Evolutionary conservation across 2,888 invertebrate genomes (phyloP).

Genomic region (Malachius bipustulatus): DNA sequence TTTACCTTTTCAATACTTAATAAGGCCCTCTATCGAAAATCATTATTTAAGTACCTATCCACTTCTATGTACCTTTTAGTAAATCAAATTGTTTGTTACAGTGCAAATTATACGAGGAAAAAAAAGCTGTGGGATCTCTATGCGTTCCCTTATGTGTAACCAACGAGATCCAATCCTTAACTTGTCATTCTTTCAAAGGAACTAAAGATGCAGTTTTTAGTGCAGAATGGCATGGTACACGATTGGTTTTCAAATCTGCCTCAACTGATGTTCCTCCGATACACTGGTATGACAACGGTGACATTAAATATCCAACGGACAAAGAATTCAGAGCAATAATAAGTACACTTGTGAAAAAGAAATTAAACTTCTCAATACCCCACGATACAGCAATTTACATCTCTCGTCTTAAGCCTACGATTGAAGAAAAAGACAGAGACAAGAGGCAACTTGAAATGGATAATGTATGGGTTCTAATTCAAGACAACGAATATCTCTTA

Average conservation of each 20-base stretch:
- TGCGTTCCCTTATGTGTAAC: constrained; percentile 49
- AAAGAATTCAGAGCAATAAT: constrained; percentile 42
- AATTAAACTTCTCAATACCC: constrained; percentile 43
- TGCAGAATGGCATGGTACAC: constrained; percentile 45
- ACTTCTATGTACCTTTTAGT: too few species aligned
- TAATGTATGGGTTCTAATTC: constrained; percentile 49
- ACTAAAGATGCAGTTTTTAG: constrained; percentile 52
- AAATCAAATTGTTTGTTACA: constrained; percentile 29
- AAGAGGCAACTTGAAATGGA: constrained; percentile 44
- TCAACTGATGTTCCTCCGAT: constrained; percentile 35
- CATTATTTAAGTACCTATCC: too few species aligned
- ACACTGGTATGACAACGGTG: constrained; percentile 38
- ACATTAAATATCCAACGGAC: constrained; percentile 41
- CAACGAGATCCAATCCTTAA: constrained; percentile 41
- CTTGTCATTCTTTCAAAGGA: constrained; percentile 48
- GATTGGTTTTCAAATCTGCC: constrained; percentile 47
- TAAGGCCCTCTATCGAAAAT: too few species aligned
- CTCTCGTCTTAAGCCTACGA: constrained; percentile 38
- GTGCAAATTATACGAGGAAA: constrained; percentile 44
- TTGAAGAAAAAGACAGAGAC: constrained; percentile 31
- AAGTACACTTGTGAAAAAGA: constrained; percentile 39
- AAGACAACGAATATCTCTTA: constrained; percentile 55
- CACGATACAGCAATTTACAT: constrained; percentile 40
- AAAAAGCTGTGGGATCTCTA: constrained; percentile 47
- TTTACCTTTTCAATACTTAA: too few species aligned